phyloP scores from a whole-genome alignment of 2,113 vertebrate species.

The Sebastes schlegelii region DNA sequence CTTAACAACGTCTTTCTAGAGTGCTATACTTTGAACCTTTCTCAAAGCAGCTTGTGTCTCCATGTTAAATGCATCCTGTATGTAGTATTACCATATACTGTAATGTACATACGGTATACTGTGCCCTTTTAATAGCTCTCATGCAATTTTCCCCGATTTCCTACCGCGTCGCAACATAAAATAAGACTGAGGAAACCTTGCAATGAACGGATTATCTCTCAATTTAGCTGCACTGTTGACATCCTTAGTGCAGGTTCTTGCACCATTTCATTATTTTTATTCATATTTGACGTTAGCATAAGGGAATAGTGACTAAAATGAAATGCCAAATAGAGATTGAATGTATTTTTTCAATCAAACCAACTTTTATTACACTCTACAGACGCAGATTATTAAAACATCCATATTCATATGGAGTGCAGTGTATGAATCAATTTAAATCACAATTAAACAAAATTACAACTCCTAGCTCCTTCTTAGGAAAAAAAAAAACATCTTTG shows the following conservation, averaged over 20 bases:
- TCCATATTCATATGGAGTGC: not conserved
- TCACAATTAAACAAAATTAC: constrained; percentile 16
- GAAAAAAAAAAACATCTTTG: constrained; percentile 18
- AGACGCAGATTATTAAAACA: not conserved
- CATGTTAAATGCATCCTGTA: constrained; percentile 13
- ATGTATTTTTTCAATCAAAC: constrained; percentile 13
- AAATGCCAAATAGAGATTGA: constrained; percentile 7
- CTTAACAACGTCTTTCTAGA: constrained; percentile 15
- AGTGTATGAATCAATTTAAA: constrained; percentile 7
- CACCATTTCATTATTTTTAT: constrained; percentile 18
- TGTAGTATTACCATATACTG: constrained; percentile 13
- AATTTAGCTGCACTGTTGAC: constrained; percentile 25
- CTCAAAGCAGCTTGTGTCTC: constrained; percentile 4
- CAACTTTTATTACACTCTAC: constrained; percentile 1
- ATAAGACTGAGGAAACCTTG: constrained; percentile 32
- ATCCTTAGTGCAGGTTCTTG: constrained; percentile 21
- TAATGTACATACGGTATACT: not conserved
- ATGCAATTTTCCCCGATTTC: constrained; percentile 32
- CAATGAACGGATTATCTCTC: constrained; percentile 30
- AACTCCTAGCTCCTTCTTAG: constrained; percentile 17
- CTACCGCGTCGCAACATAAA: not conserved
- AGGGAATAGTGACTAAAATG: constrained; percentile 2
- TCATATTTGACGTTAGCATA: constrained; percentile 26
- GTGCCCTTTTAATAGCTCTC: constrained; percentile 33
- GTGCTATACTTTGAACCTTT: constrained; percentile 9